Percentiles rank a stretch among this genome's conserved stretches.
phyloP scores from a whole-genome alignment of 2,113 vertebrate species.

The Eulemur macaco region DNA sequence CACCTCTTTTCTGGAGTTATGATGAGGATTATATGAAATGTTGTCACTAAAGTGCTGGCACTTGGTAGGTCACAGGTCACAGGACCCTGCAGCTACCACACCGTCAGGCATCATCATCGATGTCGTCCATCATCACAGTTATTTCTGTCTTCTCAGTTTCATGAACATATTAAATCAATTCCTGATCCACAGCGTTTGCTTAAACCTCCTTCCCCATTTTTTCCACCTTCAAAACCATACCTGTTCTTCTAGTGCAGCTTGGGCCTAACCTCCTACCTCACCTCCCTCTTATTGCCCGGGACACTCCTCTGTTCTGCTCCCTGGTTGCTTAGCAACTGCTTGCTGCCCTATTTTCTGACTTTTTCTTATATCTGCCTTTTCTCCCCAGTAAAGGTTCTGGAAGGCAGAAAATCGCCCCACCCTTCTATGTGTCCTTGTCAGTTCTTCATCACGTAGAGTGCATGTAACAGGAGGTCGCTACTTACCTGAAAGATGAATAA shows the following conservation, averaged over 20 bases:
- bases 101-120: not conserved
- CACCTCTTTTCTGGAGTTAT: not conserved
- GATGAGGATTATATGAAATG: not conserved
- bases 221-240: not conserved
- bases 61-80: not conserved
- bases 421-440: not conserved
- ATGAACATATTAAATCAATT: not conserved
- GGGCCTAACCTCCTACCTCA: not conserved
- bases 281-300: not conserved
- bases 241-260: not conserved
- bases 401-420: not conserved
- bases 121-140: rapidly evolving
- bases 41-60: not conserved
- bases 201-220: not conserved
- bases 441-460: not conserved
- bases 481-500: not conserved
- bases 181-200: no score
- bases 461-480: not conserved
- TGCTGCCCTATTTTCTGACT: not conserved
- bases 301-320: not conserved
- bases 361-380: not conserved
- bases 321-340: not conserved
- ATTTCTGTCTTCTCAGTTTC: not conserved
- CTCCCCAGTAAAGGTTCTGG: not conserved
- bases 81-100: not conserved